Base-by-base conservation (phyloP, 2,888 invertebrate genomes). In the Tricholauxania praeusta region DNA sequence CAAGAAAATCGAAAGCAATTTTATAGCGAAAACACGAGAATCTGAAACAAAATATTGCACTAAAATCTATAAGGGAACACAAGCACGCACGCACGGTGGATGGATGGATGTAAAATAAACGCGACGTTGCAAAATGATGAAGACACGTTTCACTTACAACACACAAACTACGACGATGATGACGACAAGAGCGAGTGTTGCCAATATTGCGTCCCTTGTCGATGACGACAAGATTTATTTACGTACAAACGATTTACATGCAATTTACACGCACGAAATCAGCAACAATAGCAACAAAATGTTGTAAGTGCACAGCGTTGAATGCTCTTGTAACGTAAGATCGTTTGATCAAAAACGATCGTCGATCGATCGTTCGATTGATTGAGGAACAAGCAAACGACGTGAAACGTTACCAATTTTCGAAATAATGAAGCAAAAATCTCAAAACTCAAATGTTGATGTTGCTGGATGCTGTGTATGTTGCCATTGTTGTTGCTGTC, bases 241-340 rank as follows among this genome's bases (percentile, higher is more conserved):
- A 69, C 72, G 60, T 51, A 69, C 70, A 72, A 60, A 69, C 74
- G 69, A 74, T 74, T 74, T 74, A 74, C 74, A 74, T 72, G 74
- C 69, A 72, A 72, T 74, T 72, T 72, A 74, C 71, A 74, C 74
- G 72, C 72, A 72, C 72, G 72, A 57, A 51, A 59, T 53, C 53
- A 53, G n/a, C 19, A 49, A 64, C 51, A 28, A 52, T n/a, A 32
- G 14, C 19, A 22, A 51, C 22, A 47, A 39, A 12, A 52, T 12
- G 51, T 51, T 64, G 57, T 15, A 28, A 28, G 57, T 28, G 28
- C 39, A 22, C 57, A n/a, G 51, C 51, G 17, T 2, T 19, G 51
- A 55, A 15, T 14, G 32, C 14, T 19, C 19, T 19, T 10, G 57
- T 57, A 22, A 39, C 39, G 39, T 39, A 39, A 39, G 39, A 39